phyloP scores from a whole-genome alignment of 2,888 invertebrate genomes.

The Hirudinaria manillensis region DNA sequence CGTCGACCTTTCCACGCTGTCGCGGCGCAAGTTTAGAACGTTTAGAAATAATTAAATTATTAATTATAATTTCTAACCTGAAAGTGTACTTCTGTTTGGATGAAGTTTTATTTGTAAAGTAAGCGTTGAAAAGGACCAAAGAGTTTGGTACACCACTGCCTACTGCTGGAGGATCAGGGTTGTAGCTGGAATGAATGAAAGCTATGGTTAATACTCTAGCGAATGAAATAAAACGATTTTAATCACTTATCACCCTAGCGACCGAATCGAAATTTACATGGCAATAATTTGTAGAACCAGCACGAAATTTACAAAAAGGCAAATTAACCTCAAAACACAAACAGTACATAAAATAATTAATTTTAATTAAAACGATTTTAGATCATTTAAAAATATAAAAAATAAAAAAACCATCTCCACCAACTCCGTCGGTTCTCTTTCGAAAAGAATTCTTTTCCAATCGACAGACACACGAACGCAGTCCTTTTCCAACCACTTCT shows the following conservation, averaged over 20 bases:
- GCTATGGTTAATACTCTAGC: no score
- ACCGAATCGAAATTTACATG: no score
- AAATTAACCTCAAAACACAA: no score
- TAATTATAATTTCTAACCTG: constrained; percentile 16
- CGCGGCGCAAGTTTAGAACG: background rate
- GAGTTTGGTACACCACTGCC: constrained; percentile 35
- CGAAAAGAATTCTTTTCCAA: constrained; percentile 53
- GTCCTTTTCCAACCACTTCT: constrained; percentile 43
- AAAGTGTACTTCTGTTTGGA: constrained; percentile 50
- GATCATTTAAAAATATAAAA: background rate
- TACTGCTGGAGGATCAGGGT: constrained; percentile 33
- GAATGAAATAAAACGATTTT: no score
- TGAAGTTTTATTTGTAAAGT: constrained; percentile 50
- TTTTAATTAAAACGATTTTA: background rate
- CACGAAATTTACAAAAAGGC: no score
- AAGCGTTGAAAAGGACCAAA: constrained; percentile 47
- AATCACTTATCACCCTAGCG: no score
- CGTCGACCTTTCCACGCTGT: constrained; percentile 48
- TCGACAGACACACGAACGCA: constrained; percentile 51
- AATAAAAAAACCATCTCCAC: background rate
- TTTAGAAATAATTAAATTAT: background rate
- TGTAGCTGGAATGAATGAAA: constrained; percentile 29
- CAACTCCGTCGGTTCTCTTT: constrained; percentile 47
- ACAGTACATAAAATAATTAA: background rate
- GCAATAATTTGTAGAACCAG: no score